These are phyloP conservation scores for Mycteria americana DNA, from an alignment of 2,797 vertebrate genomes.

Conservation along the genomic window DNA sequence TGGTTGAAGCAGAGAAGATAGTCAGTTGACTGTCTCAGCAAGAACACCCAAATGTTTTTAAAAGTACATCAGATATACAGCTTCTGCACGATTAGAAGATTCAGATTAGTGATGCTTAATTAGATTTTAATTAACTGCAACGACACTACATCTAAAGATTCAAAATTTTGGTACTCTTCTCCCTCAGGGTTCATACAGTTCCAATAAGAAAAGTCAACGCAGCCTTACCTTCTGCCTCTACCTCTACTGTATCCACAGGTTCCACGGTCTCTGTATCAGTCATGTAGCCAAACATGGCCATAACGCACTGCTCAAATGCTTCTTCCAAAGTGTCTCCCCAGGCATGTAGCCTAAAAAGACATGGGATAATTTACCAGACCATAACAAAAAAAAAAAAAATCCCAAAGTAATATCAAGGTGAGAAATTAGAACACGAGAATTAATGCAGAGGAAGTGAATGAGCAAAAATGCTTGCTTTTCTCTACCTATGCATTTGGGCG, in stretches of 20 bases:
- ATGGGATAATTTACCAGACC: not conserved
- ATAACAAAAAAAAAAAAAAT: not conserved
- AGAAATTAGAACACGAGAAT: not conserved
- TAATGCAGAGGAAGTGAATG: not conserved
- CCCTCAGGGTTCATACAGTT: not conserved
- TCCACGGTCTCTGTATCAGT: conserved; percentile 94
- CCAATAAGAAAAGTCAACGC: rapidly evolving
- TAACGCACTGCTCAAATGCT: conserved; percentile 94
- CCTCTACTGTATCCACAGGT: conserved; percentile 85
- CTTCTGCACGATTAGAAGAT: not conserved
- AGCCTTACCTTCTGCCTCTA: conserved; percentile 87
- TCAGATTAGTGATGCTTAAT: not conserved
- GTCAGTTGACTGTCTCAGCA: not conserved
- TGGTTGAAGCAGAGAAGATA: not conserved
- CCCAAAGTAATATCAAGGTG: not conserved
- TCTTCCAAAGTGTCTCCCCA: conserved; percentile 93
- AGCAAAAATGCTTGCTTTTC: not conserved
- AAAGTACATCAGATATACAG: not conserved
- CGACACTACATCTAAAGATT: not conserved
- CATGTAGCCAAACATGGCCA: conserved; percentile 99
- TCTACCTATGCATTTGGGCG: not conserved
- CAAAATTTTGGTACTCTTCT: not conserved
- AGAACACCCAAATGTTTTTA: not conserved
- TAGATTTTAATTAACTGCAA: not conserved
- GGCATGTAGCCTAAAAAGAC: conserved; percentile 86